Evolutionary conservation across 2,888 invertebrate genomes (phyloP).

Genomic region (Lithosia quadra): DNA sequence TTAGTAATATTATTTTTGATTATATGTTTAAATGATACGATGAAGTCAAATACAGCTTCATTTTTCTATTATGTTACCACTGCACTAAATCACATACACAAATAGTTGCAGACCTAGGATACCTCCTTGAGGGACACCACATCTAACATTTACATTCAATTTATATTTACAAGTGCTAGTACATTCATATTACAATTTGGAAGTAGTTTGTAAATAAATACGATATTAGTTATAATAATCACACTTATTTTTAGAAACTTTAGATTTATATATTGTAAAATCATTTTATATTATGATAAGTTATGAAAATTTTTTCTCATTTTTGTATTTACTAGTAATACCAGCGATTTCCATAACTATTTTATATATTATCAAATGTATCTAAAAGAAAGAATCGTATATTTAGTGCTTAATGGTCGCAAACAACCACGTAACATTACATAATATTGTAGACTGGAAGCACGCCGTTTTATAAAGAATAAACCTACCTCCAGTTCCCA

Average conservation of each 20-base stretch:
- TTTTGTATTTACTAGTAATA: background rate
- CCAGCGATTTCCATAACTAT: background rate
- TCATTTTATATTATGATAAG: background rate
- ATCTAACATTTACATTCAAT: conserved; percentile 56
- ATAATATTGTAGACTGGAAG: no score
- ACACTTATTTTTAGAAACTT: background rate
- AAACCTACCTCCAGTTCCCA: no score
- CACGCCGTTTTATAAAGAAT: no score
- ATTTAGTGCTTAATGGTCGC: no score
- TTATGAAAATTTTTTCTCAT: background rate
- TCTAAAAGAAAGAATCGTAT: no score
- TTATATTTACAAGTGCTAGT: conserved; percentile 41
- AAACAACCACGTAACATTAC: no score
- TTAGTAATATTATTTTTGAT: background rate
- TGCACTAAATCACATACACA: conserved; percentile 54
- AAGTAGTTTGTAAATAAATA: no score
- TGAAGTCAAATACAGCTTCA: conserved; percentile 52
- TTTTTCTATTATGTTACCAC: conserved; percentile 40
- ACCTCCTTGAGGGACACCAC: conserved; percentile 65
- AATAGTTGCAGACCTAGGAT: conserved; percentile 56
- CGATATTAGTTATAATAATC: background rate
- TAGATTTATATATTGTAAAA: background rate
- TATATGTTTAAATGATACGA: no score
- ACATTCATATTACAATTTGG: conserved; percentile 18
- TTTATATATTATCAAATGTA: background rate